These are phyloP conservation scores for Rhizomys pruinosus DNA, from an alignment of 2,113 vertebrate genomes.

Conservation along the genomic window DNA sequence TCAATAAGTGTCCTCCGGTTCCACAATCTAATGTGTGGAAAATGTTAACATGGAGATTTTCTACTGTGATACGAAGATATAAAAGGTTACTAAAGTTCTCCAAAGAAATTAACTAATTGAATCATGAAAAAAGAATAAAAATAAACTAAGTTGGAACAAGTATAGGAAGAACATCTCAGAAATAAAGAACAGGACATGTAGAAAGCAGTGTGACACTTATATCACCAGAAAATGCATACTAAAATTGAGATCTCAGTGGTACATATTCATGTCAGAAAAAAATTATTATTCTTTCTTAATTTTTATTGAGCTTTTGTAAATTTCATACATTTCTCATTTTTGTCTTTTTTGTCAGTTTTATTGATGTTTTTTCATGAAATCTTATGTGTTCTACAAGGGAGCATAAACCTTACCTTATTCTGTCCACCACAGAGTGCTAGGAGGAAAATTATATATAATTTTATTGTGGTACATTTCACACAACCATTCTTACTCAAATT, in stretches of 20 bases:
- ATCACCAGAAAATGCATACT: background rate
- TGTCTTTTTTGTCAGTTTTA: too few species aligned
- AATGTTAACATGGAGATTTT: background rate
- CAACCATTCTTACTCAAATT: too few species aligned
- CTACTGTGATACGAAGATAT: background rate
- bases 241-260: background rate
- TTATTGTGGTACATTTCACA: too few species aligned
- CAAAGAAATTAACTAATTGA: background rate
- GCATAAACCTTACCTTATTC: too few species aligned
- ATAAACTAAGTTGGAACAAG: background rate
- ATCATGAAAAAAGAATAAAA: background rate
- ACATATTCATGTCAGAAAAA: accelerated
- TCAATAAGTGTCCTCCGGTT: background rate
- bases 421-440: background rate
- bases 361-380: too few species aligned
- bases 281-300: too few species aligned
- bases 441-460: background rate
- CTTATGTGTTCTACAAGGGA: background rate
- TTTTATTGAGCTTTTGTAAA: too few species aligned
- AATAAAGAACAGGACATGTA: background rate
- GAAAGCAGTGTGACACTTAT: background rate
- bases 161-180: background rate
- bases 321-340: too few species aligned
- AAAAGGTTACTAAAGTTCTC: background rate
- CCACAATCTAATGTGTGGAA: background rate